Percentiles rank a stretch among this genome's conserved stretches.
Conservation (phyloP, 2,888 invertebrate species). For the Aelia acuminata region DNA sequence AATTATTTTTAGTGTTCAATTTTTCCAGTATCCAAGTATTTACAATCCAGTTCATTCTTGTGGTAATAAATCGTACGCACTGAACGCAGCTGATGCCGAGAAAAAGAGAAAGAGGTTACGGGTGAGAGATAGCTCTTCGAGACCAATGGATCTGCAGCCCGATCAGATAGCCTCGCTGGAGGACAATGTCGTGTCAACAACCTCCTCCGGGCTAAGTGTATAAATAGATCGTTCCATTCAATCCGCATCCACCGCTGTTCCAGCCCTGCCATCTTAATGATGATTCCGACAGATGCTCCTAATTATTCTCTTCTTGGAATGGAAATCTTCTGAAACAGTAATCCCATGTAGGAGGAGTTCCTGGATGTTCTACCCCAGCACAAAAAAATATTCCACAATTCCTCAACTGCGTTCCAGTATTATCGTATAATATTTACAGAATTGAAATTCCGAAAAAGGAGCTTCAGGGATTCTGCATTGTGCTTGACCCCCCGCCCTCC, state of each 20-base stretch:
- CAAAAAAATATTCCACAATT: no score
- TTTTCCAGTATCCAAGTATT: neutral
- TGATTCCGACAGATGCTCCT: neutral
- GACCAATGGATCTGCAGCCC: neutral
- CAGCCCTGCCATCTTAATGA: neutral
- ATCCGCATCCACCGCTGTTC: neutral
- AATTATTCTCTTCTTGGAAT: neutral
- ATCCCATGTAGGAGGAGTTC: neutral
- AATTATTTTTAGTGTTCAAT: no score
- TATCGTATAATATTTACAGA: no score
- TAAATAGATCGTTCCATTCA: slow-evolving; percentile 16
- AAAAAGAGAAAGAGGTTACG: neutral
- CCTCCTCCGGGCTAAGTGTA: neutral
- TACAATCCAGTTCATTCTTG: neutral
- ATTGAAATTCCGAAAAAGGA: no score
- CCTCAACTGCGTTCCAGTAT: no score
- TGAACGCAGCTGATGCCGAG: neutral
- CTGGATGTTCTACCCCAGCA: no score
- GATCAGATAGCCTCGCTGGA: neutral
- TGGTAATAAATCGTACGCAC: neutral
- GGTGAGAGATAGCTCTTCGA: neutral
- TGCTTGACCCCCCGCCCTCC: no score
- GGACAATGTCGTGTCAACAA: slow-evolving; percentile 40
- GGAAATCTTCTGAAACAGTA: neutral
- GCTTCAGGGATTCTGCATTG: no score